These are phyloP conservation scores for Anoplophora glabripennis DNA, from an alignment of 1,140 invertebrate species.

Conservation along the genomic window DNA sequence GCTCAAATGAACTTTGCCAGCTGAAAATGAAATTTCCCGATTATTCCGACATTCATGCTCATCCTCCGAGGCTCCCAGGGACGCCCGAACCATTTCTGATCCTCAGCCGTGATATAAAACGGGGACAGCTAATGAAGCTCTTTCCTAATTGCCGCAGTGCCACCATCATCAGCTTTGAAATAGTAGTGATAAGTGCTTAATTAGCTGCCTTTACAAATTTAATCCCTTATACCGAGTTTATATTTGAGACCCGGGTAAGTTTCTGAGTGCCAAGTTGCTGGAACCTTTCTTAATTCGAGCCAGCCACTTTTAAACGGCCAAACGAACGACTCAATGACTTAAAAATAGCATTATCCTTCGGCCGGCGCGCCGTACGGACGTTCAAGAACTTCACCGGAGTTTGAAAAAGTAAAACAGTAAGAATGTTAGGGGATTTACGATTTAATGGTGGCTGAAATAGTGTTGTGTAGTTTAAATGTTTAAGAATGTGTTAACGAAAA, in stretches of 20 bases:
- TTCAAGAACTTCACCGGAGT: not conserved
- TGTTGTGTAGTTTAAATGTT: conserved; percentile 1
- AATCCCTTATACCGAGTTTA: conserved; percentile 15
- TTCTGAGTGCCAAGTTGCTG: conserved; percentile 18
- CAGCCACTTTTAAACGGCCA: conserved; percentile 4
- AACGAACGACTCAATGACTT: not conserved
- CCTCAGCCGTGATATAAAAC: too few species aligned
- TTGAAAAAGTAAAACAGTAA: not conserved
- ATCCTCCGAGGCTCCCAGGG: too few species aligned
- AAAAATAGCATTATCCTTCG: conserved; percentile 1
- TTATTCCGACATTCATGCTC: too few species aligned
- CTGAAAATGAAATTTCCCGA: too few species aligned
- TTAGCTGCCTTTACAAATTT: conserved; percentile 23
- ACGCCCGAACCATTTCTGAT: too few species aligned
- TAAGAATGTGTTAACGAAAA: too few species aligned
- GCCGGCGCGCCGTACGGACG: not conserved
- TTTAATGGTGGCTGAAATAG: conserved; percentile 2
- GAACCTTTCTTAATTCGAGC: conserved; percentile 1
- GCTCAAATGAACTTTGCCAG: too few species aligned
- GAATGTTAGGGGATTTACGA: not conserved
- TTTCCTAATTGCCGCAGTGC: conserved; percentile 19
- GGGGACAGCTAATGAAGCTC: conserved; percentile 16
- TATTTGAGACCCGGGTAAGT: conserved; percentile 16
- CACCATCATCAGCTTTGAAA: conserved; percentile 24
- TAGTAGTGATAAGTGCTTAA: conserved; percentile 22